Percentiles rank a stretch among this genome's conserved stretches.
These are phyloP conservation scores for Anoura caudifer DNA, from an alignment of 2,113 vertebrate genomes.

Conservation along the genomic window DNA sequence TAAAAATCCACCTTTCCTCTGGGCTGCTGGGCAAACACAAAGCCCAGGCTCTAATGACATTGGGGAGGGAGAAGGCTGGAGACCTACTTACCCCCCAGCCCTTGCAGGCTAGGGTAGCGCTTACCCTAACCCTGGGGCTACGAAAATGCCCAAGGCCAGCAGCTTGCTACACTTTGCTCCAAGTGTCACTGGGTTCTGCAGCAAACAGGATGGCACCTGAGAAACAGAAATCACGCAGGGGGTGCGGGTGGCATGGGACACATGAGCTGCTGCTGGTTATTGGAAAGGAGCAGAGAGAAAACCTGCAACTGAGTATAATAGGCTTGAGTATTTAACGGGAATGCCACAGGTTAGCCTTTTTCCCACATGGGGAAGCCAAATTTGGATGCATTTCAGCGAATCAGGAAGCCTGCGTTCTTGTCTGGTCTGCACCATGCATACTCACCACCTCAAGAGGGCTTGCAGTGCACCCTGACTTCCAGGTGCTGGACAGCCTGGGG, in stretches of 20 bases:
- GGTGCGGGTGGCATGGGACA: background rate
- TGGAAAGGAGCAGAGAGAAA: background rate
- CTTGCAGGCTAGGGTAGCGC: background rate
- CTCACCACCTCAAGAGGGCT: background rate
- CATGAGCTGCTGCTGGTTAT: background rate
- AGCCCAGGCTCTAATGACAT: background rate
- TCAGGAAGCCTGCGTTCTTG: background rate
- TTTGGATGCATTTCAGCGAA: background rate
- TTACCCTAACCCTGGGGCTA: background rate
- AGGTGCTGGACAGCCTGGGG: background rate
- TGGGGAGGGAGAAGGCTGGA: background rate
- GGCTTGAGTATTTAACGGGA: background rate
- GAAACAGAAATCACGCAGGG: background rate
- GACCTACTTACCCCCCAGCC: background rate
- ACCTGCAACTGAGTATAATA: background rate
- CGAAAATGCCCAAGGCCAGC: background rate
- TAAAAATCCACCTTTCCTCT: background rate
- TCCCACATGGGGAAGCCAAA: too few species aligned
- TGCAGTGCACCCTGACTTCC: background rate
- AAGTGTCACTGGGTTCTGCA: background rate
- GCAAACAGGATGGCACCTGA: accelerated
- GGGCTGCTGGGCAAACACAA: background rate
- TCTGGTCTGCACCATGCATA: background rate
- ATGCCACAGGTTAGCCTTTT: accelerated
- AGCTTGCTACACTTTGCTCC: background rate